A percentile compares a stretch with the other conserved stretches of the same genome.
phyloP scores from a whole-genome alignment of 2,888 invertebrate species.

The Eristalis arbustorum region DNA sequence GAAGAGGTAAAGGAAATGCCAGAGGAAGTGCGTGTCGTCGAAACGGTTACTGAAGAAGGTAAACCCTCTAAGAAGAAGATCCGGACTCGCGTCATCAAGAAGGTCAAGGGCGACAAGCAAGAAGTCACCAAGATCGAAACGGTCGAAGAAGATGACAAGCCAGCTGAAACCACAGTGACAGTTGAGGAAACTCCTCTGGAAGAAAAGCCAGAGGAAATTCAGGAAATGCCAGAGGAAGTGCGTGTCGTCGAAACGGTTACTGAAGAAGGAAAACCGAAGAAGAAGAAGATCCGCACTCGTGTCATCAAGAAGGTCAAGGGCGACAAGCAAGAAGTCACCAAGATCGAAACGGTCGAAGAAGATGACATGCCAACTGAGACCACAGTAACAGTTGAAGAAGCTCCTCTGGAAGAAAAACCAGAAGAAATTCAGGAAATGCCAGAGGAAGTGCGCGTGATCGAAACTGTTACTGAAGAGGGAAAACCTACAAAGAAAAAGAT shows the following conservation, averaged over 20 bases:
- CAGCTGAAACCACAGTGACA: slow-evolving; percentile 76
- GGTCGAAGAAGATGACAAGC: slow-evolving; percentile 78
- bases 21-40: slow-evolving; percentile 63
- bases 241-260: slow-evolving; percentile 75
- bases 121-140: slow-evolving; percentile 79
- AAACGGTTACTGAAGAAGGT: slow-evolving; percentile 61
- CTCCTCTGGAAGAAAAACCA: slow-evolving; percentile 61
- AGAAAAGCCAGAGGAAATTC: slow-evolving; percentile 71
- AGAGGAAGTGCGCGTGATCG: slow-evolving; percentile 74
- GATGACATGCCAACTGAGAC: slow-evolving; percentile 78
- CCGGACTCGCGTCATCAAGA: slow-evolving; percentile 77
- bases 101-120: slow-evolving; percentile 72
- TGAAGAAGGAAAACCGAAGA: slow-evolving; percentile 73
- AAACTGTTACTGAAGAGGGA: slow-evolving; percentile 71
- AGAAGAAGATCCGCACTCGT: slow-evolving; percentile 35
- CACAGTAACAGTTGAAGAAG: slow-evolving; percentile 69
- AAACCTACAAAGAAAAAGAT: slow-evolving; percentile 74
- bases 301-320: slow-evolving; percentile 71
- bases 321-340: slow-evolving; percentile 77
- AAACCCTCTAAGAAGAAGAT: slow-evolving; percentile 74
- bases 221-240: slow-evolving; percentile 76
- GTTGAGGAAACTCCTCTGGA: slow-evolving; percentile 72
- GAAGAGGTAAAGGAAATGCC: slow-evolving; percentile 71
- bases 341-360: slow-evolving; percentile 75
- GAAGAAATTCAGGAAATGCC: slow-evolving; percentile 58